Conservation (phyloP, 2,888 invertebrate genomes). For the Synergus laeviventris region DNA sequence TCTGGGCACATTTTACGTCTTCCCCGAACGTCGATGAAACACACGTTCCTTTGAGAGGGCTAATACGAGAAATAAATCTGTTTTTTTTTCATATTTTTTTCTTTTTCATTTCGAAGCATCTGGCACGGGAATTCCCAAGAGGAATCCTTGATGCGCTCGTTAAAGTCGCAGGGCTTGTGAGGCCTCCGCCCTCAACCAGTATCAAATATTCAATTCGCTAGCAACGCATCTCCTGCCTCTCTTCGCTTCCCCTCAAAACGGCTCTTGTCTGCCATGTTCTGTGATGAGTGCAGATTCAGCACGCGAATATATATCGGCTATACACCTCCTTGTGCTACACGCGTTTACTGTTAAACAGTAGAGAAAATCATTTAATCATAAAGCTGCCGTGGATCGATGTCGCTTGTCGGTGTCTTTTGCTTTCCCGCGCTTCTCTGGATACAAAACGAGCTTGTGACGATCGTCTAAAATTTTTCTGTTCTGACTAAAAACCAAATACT, state of each 20-base stretch:
- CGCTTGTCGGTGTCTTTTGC: slow-evolving; percentile 70
- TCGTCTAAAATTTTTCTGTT: slow-evolving; percentile 19
- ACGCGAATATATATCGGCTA: slow-evolving; percentile 55
- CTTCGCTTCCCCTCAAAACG: slow-evolving; percentile 29
- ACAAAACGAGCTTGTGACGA: slow-evolving; percentile 34
- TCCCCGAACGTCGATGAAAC: neutral
- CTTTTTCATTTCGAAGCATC: neutral
- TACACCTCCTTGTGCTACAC: slow-evolving; percentile 47
- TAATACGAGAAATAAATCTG: slow-evolving; percentile 13
- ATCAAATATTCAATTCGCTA: slow-evolving; percentile 39
- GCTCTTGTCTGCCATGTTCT: slow-evolving; percentile 32
- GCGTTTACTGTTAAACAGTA: slow-evolving; percentile 22
- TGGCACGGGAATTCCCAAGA: slow-evolving; percentile 6
- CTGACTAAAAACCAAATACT: neutral
- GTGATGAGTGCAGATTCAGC: slow-evolving; percentile 55
- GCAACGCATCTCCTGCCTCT: slow-evolving; percentile 45
- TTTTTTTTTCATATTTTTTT: slow-evolving; percentile 4
- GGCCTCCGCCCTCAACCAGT: slow-evolving; percentile 49
- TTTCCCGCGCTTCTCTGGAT: slow-evolving; percentile 57
- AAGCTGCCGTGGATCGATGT: slow-evolving; percentile 64
- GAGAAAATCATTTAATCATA: slow-evolving; percentile 32
- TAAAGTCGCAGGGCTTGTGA: slow-evolving; percentile 23
- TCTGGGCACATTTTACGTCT: slow-evolving; percentile 9
- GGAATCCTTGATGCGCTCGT: slow-evolving; percentile 19
- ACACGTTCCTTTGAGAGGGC: neutral